Evolutionary conservation across 2,888 invertebrate species (phyloP), one percentile per base, ranked within the genome.

Genomic region (Pheosia gnoma): DNA sequence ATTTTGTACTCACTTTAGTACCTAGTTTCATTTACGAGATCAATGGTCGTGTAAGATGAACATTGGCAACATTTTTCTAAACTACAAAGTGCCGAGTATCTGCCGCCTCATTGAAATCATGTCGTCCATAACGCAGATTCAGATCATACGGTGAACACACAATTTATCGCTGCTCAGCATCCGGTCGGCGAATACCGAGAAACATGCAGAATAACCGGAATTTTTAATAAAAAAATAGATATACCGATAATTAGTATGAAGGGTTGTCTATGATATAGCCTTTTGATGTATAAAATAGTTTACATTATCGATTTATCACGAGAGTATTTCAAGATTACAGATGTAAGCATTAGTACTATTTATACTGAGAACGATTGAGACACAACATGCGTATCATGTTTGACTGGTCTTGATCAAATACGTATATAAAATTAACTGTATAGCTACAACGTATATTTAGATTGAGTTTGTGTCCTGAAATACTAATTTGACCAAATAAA

Each of bases 171-270:
- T 56, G 72, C 71, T 75, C 77, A 72, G 80, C 82, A 84, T 84
- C 82, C 84, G 82, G 85, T 84, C 82, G 79, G 81, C 73, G 71
- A 74, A 73, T 83, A 84, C 83, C 84, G 75, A 88, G 85, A 82
- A 85, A 75, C 77, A 82, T 82, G 85, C 71, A 62, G 79, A 79
- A 67, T 68, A 75, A 74, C 72, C 61, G 61, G 75, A 65, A 71
- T 71, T 25, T 25, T 63, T 71, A 74, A 72, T 60, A 74, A 75
- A 80, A 75, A 68, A 66, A 71, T 70, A 65, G 63, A 67, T 65
- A 62, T 68, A 71, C 71, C 60, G 74, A 66, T 76, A 83, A 86
- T 84, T 84, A 79, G 74, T 61, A 61, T 66, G 69, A 81, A 80
- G 78, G 77, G 75, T 70, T 71, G 65, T 63, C 70, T 36, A 38